Conservation (phyloP, 1,140 invertebrate genomes). For the Lutraria rhynchaena region DNA sequence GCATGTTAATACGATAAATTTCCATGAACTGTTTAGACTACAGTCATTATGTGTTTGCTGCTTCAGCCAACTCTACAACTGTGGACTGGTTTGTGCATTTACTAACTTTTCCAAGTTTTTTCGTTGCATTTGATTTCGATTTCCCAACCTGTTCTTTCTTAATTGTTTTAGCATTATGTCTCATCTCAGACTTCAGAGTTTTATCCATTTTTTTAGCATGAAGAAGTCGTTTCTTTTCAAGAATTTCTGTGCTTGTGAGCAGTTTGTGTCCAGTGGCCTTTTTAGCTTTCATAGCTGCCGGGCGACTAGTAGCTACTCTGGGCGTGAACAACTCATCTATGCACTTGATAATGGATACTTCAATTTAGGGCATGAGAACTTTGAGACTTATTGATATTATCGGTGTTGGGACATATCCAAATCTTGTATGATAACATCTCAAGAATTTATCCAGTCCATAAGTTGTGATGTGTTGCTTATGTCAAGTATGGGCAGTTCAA, state of each 20-base stretch:
- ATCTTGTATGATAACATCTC: neutral
- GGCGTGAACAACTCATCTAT: slow-evolving; percentile 9
- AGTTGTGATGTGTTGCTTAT: slow-evolving; percentile 9
- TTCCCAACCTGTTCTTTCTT: too few relatives aligned
- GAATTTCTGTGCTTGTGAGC: neutral
- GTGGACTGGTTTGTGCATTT: slow-evolving; percentile 12
- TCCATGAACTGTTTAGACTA: neutral
- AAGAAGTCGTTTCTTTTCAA: neutral
- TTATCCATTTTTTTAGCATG: too few relatives aligned
- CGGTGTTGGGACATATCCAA: neutral
- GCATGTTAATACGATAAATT: neutral
- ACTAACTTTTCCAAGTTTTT: neutral
- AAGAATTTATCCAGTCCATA: neutral
- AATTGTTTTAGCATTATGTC: too few relatives aligned
- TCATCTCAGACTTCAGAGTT: too few relatives aligned
- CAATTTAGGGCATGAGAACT: neutral
- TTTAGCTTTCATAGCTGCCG: slow-evolving; percentile 2
- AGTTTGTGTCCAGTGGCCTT: slow-evolving; percentile 5
- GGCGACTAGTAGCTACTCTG: neutral
- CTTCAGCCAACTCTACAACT: neutral
- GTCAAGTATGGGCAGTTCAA: slow-evolving; percentile 9
- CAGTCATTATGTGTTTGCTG: neutral
- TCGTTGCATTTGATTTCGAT: neutral
- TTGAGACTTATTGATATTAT: neutral
- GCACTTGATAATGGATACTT: neutral